Conservation (phyloP, 2,113 vertebrate species). For the Orycteropus afer region DNA sequence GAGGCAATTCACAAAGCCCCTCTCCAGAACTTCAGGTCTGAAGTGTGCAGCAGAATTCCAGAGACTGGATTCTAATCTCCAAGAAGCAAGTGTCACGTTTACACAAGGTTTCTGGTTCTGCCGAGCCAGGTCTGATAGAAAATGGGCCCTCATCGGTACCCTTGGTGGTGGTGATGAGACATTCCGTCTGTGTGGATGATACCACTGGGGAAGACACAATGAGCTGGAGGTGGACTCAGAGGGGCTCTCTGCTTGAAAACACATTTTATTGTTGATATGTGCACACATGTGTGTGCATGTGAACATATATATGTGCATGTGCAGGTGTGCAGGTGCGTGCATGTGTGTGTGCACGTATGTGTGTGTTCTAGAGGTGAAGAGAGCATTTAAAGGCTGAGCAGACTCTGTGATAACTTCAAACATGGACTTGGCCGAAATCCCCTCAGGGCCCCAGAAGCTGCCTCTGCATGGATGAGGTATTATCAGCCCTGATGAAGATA, state of each 20-base stretch:
- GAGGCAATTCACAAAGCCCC: neutral
- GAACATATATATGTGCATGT: too few species aligned
- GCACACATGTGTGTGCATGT: accelerated
- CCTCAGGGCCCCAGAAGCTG: neutral
- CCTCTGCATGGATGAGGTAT: slow-evolving; percentile 45
- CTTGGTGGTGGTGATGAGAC: neutral
- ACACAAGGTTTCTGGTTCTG: neutral
- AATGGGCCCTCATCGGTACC: neutral
- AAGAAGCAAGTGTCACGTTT: neutral
- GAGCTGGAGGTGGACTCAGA: neutral
- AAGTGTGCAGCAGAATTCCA: neutral
- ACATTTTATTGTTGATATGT: neutral
- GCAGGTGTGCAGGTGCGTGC: too few species aligned
- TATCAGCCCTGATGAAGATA: slow-evolving; percentile 68
- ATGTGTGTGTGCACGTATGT: too few species aligned
- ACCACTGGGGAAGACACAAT: neutral
- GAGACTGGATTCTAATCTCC: neutral
- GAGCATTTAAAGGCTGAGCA: slow-evolving; percentile 10
- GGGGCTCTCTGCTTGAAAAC: neutral
- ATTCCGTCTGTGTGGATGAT: neutral
- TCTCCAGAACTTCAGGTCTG: neutral
- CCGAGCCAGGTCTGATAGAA: neutral
- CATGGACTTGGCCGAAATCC: neutral
- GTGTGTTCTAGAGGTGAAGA: neutral
- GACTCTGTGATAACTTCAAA: neutral